Evolutionary conservation across 2,113 vertebrate species (phyloP).

Genomic region (Spilogale gracilis): DNA sequence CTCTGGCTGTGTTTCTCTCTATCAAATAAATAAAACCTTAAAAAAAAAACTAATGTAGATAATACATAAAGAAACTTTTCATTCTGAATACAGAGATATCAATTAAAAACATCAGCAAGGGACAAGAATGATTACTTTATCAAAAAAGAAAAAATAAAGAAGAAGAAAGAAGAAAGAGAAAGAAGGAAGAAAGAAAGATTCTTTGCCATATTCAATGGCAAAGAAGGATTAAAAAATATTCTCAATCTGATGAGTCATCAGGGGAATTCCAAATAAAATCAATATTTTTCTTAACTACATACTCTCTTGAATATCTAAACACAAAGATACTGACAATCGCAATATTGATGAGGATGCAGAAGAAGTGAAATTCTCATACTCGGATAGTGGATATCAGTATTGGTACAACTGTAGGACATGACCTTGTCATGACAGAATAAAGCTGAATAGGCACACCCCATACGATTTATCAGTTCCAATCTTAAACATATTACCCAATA

Average conservation of each 20-base stretch:
- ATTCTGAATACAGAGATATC: background rate
- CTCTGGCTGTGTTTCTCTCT: too few species aligned
- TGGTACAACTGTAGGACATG: background rate
- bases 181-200: too few species aligned
- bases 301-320: background rate
- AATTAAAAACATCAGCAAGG: background rate
- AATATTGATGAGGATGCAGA: background rate
- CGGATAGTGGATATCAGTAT: background rate
- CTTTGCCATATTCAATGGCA: background rate
- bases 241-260: background rate
- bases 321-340: background rate
- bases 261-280: background rate
- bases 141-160: background rate
- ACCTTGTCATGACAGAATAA: background rate
- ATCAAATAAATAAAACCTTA: too few species aligned
- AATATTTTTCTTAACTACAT: background rate
- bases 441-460: background rate
- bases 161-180: too few species aligned
- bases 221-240: background rate
- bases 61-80: background rate
- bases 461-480: background rate
- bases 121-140: background rate
- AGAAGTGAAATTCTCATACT: background rate
- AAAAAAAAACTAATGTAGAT: background rate
- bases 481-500: background rate